A percentile compares a stretch with the other conserved stretches of the same genome.
These are phyloP conservation scores for Aptenodytes patagonicus DNA, from an alignment of 2,113 vertebrate species.

Conservation along the genomic window DNA sequence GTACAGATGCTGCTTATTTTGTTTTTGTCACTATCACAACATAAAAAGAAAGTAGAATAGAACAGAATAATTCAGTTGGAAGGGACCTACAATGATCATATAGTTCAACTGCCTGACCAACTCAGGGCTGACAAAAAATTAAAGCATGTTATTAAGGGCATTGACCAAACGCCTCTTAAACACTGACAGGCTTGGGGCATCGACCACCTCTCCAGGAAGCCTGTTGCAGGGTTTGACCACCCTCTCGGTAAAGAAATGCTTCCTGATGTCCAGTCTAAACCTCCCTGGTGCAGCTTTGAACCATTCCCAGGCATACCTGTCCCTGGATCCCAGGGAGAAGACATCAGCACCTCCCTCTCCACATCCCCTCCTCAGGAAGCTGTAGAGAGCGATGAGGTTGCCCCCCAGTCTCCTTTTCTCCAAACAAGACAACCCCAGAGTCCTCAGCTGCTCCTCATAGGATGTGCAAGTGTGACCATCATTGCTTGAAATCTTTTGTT, in stretches of 20 bases:
- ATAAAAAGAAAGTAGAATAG: neutral
- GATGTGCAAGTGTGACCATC: neutral
- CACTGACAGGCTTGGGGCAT: neutral
- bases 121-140: neutral
- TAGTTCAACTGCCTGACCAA: neutral
- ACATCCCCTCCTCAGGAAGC: neutral
- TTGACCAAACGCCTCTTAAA: neutral
- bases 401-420: neutral
- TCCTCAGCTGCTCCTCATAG: neutral
- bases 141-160: neutral
- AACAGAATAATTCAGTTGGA: neutral
- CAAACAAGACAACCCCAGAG: neutral
- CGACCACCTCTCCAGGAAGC: neutral
- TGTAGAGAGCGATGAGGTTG: neutral
- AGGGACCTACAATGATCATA: neutral
- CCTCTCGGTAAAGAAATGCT: neutral
- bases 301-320: neutral
- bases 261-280: neutral
- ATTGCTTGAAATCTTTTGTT: neutral
- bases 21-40: neutral
- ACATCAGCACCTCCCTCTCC: neutral
- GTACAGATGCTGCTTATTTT: neutral
- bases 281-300: neutral
- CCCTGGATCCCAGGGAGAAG: neutral
- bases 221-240: neutral